A percentile compares a stretch with the other conserved stretches of the same genome.
Conservation (phyloP, 2,797 vertebrate species). For the Poecilia velifera region DNA sequence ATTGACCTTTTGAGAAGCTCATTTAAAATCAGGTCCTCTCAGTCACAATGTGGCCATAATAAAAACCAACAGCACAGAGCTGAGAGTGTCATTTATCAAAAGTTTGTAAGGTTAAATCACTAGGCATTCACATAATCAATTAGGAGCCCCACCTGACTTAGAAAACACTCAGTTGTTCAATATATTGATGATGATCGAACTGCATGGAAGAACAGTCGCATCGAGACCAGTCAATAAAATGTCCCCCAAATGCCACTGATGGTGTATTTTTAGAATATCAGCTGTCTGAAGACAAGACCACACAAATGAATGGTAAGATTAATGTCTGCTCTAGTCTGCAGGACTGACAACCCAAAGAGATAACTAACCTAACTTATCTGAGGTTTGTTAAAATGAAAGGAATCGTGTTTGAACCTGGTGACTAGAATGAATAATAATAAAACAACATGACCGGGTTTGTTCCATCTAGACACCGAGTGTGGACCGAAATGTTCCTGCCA, state of each 20-base stretch:
- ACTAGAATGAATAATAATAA: not conserved
- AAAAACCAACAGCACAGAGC: constrained; percentile 16
- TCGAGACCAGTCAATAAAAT: constrained; percentile 27
- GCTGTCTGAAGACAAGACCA: constrained; percentile 18
- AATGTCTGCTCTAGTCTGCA: not conserved
- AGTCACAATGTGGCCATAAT: not conserved
- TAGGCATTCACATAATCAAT: not conserved
- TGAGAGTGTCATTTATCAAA: not conserved
- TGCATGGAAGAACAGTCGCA: constrained; percentile 31
- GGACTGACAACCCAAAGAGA: not conserved
- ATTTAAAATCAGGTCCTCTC: not conserved
- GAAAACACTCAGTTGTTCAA: constrained; percentile 25
- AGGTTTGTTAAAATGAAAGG: not conserved
- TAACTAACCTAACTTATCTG: not conserved
- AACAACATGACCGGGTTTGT: not conserved
- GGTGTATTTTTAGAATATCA: constrained; percentile 17
- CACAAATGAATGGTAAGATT: constrained; percentile 11
- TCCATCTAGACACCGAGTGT: not conserved
- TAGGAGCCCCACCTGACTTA: constrained; percentile 5
- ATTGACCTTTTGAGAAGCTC: constrained; percentile 10
- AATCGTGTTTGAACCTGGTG: not conserved
- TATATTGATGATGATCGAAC: constrained; percentile 36
- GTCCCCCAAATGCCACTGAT: constrained; percentile 23
- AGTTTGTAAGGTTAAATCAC: not conserved
- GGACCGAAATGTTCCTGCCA: not conserved